Percentiles rank a stretch among this genome's conserved stretches.
These are phyloP conservation scores for Drosophila kohkoa DNA, from an alignment of 1,140 invertebrate genomes.

Conservation along the genomic window DNA sequence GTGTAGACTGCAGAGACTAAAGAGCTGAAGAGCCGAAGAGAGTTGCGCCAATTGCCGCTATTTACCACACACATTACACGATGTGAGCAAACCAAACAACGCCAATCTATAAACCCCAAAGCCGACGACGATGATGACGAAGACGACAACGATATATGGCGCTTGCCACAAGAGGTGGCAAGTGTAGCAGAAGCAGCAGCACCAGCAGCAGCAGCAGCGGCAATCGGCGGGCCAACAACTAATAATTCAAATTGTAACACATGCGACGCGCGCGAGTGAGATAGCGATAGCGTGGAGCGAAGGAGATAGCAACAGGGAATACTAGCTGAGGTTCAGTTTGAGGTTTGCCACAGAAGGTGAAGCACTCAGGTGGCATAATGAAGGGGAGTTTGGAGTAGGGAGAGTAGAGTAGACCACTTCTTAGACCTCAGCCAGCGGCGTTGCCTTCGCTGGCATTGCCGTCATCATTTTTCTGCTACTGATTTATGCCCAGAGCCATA, in stretches of 20 bases:
- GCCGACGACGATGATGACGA: conserved; percentile 35
- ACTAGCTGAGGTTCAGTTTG: conserved; percentile 7
- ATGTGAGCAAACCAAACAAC: conserved; percentile 69
- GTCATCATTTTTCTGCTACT: conserved; percentile 62
- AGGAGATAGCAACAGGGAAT: conserved; percentile 20
- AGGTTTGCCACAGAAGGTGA: conserved; percentile 1
- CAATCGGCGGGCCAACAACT: conserved; percentile 50
- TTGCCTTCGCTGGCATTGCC: conserved; percentile 7
- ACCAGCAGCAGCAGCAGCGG: conserved; percentile 34
- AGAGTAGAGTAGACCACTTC: conserved; percentile 30
- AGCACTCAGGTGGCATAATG: not conserved
- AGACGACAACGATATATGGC: conserved; percentile 60
- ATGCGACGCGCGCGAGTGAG: conserved; percentile 56
- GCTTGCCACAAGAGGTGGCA: conserved; percentile 59
- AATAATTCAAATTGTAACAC: conserved; percentile 81
- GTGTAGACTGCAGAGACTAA: conserved; percentile 1
- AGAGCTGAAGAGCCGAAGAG: conserved; percentile 6
- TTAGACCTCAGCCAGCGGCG: conserved; percentile 28
- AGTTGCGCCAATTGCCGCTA: conserved; percentile 59
- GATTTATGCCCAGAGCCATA: conserved; percentile 75
- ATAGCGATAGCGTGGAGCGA: not conserved
- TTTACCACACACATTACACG: conserved; percentile 77
- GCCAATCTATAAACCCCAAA: conserved; percentile 58
- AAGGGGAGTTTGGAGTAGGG: not conserved
- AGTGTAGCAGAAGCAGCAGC: conserved; percentile 36